Evolutionary conservation across 2,888 invertebrate genomes (phyloP), one percentile per base, ranked within the genome.

Genomic region (Andrena camellia): DNA sequence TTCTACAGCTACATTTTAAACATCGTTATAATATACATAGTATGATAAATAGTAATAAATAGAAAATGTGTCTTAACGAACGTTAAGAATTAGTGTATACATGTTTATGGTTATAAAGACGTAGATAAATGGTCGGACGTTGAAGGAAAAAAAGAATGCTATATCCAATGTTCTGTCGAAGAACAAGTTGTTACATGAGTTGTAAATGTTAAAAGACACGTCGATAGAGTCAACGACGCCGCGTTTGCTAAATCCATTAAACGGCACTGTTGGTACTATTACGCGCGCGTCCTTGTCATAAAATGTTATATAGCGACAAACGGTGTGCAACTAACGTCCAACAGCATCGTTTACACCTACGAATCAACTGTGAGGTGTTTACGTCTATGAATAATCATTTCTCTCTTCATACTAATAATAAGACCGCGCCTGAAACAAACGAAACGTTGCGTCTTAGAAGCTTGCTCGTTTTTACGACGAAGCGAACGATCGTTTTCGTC

Each of bases 21-120:
- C 69, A 84, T 85, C 64, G 50, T 76, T 76, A 84, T 70, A 78
- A 80, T 84, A 84, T 84, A 81, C 77, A 76, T 78, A 77, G 48
- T 74, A 70, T 59, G 83, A 85, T 84, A 84, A 81, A 84, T 84
- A 84, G 52, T 75, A 81, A 84, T 82, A 85, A 85, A 85, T 85
- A 84, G 52, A 85, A 81, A 71, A 77, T 71, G 59, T 72, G 67
- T 68, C 77, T 81, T 81, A 83, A 83, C 68, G 79, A 83, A 84
- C 74, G 74, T 84, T 70, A 73, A 59, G 78, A 67, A 71, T 83
- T 74, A 83, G 73, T 50, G 54, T 70, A 83, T 31, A 82, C 73
- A 64, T 70, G 67, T 66, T 67, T 60, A 62, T 72, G 57, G 54
- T 76, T 72, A 68, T 54, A 76, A 81, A 72, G 2, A 63, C 57